phyloP scores from a whole-genome alignment of 1,140 invertebrate species.

The Bombus fervidus region DNA sequence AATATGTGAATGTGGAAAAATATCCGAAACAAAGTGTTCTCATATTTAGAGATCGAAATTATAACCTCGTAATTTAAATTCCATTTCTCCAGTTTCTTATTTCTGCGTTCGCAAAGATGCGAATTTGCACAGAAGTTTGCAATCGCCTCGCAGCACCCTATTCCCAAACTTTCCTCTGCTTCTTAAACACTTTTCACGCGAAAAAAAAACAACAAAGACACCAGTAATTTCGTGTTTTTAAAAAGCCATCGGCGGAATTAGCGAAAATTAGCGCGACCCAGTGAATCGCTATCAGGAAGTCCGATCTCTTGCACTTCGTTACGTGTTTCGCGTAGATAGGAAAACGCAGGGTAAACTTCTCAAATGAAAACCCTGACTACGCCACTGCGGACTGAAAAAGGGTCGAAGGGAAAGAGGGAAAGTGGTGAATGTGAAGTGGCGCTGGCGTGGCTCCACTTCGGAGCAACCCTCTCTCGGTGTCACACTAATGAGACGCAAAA shows the following conservation, averaged over 20 bases:
- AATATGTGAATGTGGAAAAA: no score
- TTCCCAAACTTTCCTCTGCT: no score
- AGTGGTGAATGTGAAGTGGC: slow-evolving; percentile 40
- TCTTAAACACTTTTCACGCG: no score
- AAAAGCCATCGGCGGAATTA: neutral
- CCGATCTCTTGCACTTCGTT: neutral
- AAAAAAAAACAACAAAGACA: no score
- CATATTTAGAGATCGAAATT: no score
- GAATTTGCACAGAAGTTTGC: no score
- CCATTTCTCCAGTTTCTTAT: no score
- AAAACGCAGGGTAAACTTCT: neutral
- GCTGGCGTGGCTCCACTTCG: slow-evolving; percentile 38
- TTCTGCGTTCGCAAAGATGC: neutral
- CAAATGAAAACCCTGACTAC: slow-evolving; percentile 35
- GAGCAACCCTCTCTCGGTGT: slow-evolving; percentile 48
- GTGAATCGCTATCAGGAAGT: neutral
- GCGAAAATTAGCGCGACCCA: neutral
- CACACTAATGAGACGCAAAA: slow-evolving; percentile 66
- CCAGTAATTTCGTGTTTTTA: no score
- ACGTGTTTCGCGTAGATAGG: neutral
- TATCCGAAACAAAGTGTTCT: no score
- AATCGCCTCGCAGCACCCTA: no score
- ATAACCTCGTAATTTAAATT: no score
- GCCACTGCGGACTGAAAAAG: slow-evolving; percentile 9
- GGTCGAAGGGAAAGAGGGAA: neutral